A percentile compares a stretch with the other conserved stretches of the same genome.
Evolutionary conservation across 2,797 vertebrate species (phyloP).

Genomic region (Periophthalmus magnuspinnatus): DNA sequence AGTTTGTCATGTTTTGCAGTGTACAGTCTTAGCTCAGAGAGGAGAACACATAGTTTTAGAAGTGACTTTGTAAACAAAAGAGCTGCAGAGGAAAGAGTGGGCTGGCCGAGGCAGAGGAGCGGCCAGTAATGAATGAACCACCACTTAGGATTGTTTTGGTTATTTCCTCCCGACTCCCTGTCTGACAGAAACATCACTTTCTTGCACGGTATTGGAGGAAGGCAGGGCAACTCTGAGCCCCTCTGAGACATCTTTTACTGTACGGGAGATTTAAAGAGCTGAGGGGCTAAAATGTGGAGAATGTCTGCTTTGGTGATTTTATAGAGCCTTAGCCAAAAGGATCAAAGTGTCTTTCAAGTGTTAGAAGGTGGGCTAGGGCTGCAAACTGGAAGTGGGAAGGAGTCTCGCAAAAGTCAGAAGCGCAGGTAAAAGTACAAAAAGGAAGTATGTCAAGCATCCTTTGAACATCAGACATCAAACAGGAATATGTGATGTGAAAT

Average conservation of each 20-base stretch:
- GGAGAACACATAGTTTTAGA: conserved; percentile 56
- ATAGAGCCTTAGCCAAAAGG: conserved; percentile 48
- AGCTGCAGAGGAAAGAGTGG: conserved; percentile 54
- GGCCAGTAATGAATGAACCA: conserved; percentile 60
- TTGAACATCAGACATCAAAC: conserved; percentile 32
- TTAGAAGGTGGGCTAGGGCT: conserved; percentile 30
- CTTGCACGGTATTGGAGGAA: conserved; percentile 51
- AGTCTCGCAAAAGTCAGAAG: conserved; percentile 28
- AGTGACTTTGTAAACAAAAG: conserved; percentile 65
- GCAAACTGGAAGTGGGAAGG: conserved; percentile 44
- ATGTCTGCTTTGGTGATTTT: conserved; percentile 44
- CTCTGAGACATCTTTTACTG: conserved; percentile 40
- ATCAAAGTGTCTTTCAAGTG: conserved; percentile 53
- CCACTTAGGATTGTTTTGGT: conserved; percentile 74
- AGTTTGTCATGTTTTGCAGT: conserved; percentile 21
- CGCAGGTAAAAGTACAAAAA: conserved; percentile 27
- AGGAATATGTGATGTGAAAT: conserved; percentile 5
- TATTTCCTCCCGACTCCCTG: conserved; percentile 63
- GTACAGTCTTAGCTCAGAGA: conserved; percentile 39
- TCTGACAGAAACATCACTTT: conserved; percentile 69
- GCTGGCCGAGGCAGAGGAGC: conserved; percentile 48
- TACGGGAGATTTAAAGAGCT: conserved; percentile 55
- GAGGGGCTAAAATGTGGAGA: conserved; percentile 44
- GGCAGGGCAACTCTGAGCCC: conserved; percentile 40
- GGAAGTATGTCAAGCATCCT: conserved; percentile 40